A percentile compares a stretch with the other conserved stretches of the same genome.
Conservation (phyloP, 23 tunicate genomes). For the Clavelina lepadiformis region DNA sequence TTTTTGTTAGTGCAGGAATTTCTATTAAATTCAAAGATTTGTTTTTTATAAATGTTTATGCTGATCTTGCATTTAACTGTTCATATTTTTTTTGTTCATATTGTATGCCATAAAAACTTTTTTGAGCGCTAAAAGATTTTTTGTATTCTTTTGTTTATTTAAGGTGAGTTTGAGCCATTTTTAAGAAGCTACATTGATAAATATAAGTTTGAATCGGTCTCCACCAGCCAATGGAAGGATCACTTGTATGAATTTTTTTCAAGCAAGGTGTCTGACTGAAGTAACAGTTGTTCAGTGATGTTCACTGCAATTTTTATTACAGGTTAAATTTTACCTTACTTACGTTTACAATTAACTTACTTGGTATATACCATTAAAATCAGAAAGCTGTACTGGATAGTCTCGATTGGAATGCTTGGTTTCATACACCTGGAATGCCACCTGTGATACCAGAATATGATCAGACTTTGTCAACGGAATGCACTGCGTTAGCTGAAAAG, state of each 20-base stretch:
- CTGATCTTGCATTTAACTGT: no score
- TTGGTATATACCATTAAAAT: not conserved
- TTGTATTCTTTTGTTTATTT: no score
- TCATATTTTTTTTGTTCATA: not conserved
- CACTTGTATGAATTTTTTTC: slow-evolving; percentile 56
- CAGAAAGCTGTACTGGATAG: slow-evolving; percentile 52
- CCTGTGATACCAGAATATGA: slow-evolving; percentile 89
- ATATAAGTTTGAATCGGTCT: slow-evolving; percentile 56
- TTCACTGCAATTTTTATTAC: not conserved
- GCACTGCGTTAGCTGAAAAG: slow-evolving; percentile 58
- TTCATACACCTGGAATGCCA: slow-evolving; percentile 88
- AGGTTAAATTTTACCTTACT: not conserved
- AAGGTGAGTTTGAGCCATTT: slow-evolving; percentile 75
- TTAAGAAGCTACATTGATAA: slow-evolving; percentile 82
- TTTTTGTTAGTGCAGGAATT: no score
- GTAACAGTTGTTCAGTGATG: no score
- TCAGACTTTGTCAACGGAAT: slow-evolving; percentile 40
- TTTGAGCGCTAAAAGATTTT: no score
- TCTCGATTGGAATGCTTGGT: slow-evolving; percentile 96
- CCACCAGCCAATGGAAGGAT: slow-evolving; percentile 87
- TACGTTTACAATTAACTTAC: not conserved
- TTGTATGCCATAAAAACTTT: not conserved
- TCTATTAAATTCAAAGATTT: no score
- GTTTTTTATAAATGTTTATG: no score
- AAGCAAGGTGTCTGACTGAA: slow-evolving; percentile 62